A percentile compares a stretch with the other conserved stretches of the same genome.
Conservation (phyloP, 2,888 invertebrate species). For the Junonia oenone region DNA sequence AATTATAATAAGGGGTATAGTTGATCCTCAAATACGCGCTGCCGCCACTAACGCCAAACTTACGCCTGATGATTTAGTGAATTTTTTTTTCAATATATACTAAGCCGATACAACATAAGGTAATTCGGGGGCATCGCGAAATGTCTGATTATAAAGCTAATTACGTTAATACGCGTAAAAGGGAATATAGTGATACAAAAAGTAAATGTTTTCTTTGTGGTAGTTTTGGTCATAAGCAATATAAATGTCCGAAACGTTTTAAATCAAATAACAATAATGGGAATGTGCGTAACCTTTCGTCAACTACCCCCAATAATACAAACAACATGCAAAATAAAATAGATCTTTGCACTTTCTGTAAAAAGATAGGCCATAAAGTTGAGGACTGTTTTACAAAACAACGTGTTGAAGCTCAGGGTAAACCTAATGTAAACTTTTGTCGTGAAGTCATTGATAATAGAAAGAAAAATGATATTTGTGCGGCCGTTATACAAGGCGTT, state of each 20-base stretch:
- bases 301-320: too few species aligned
- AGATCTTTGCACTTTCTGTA: not conserved
- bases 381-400: not conserved
- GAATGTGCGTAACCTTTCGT: not conserved
- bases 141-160: not conserved
- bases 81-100: not conserved
- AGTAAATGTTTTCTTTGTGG: not conserved
- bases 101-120: not conserved
- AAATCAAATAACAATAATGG: not conserved
- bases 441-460: not conserved
- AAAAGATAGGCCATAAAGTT: not conserved
- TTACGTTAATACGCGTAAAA: not conserved
- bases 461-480: not conserved
- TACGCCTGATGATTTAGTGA: not conserved
- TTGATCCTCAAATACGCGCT: not conserved
- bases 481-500: not conserved
- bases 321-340: not conserved
- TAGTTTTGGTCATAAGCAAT: not conserved
- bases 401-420: not conserved
- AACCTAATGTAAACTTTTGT: not conserved
- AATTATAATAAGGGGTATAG: constrained; percentile 19
- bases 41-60: constrained; percentile 1
- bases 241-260: not conserved
- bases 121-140: too few species aligned
- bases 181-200: not conserved